Conservation (phyloP, 2,113 vertebrate species). For the Atractosteus spatula region DNA sequence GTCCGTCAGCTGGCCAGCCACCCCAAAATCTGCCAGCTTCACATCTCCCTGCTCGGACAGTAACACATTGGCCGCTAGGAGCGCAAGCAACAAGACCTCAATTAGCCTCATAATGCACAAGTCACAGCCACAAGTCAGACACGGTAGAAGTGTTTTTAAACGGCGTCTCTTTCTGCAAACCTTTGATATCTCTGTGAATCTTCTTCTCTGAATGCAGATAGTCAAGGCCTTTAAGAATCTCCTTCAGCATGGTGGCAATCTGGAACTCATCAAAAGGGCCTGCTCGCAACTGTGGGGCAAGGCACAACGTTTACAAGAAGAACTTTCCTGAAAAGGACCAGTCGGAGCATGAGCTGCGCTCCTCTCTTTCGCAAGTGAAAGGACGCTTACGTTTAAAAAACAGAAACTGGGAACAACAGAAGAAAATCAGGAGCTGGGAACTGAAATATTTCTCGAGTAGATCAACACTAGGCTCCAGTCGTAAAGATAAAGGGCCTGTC, state of each 20-base stretch:
- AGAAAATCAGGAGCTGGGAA: no score
- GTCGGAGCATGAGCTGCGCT: no score
- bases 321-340: no score
- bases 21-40: conserved; percentile 85
- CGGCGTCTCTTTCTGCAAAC: conserved; percentile 42
- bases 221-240: conserved; percentile 86
- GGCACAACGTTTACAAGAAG: no score
- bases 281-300: conserved; percentile 67
- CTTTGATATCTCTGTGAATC: conserved; percentile 90
- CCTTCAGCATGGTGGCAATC: conserved; percentile 87
- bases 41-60: conserved; percentile 84
- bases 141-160: no score
- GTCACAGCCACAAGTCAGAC: conserved; percentile 13
- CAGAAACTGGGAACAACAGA: no score
- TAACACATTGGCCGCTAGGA: conserved; percentile 81
- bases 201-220: conserved; percentile 89
- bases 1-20: conserved; percentile 85
- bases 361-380: no score
- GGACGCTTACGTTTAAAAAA: no score
- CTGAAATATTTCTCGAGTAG: no score
- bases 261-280: conserved; percentile 86
- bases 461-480: no score
- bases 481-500: no score
- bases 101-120: conserved; percentile 2
- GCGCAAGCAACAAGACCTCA: conserved; percentile 8